Evolutionary conservation across 2,888 invertebrate species (phyloP).

Genomic region (Rhyacophila evoluta): DNA sequence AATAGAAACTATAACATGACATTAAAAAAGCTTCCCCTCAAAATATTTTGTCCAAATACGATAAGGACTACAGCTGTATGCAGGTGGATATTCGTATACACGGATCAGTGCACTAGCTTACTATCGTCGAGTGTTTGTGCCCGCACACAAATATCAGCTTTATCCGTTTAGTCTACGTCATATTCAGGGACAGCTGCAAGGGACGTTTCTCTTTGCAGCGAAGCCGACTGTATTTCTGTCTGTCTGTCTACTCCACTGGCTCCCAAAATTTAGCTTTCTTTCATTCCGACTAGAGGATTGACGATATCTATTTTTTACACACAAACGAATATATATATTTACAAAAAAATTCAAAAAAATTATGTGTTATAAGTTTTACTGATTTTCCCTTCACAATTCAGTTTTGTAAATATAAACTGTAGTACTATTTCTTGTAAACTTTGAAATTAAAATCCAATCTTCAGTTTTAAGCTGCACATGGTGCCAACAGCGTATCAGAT

Average conservation of each 20-base stretch:
- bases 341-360: no score
- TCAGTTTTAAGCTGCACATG: no score
- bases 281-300: no score
- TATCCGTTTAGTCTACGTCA: constrained; percentile 43
- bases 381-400: no score
- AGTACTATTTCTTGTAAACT: no score
- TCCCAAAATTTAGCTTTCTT: background rate
- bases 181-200: constrained; percentile 37
- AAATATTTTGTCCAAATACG: background rate
- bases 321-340: no score
- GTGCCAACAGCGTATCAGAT: no score
- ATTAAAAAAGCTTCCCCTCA: background rate
- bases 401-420: no score
- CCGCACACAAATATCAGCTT: constrained; percentile 42
- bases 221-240: constrained; percentile 34
- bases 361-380: no score
- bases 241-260: constrained; percentile 14
- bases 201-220: constrained; percentile 34
- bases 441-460: no score
- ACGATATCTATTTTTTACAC: no score
- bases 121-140: constrained; percentile 18
- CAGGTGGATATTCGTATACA: background rate
- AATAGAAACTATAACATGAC: background rate
- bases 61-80: constrained; percentile 9
- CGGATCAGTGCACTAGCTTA: background rate